Percentiles rank a stretch among this genome's conserved stretches.
Conservation (phyloP, 2,113 vertebrate species). For the Atlantisia rogersi region DNA sequence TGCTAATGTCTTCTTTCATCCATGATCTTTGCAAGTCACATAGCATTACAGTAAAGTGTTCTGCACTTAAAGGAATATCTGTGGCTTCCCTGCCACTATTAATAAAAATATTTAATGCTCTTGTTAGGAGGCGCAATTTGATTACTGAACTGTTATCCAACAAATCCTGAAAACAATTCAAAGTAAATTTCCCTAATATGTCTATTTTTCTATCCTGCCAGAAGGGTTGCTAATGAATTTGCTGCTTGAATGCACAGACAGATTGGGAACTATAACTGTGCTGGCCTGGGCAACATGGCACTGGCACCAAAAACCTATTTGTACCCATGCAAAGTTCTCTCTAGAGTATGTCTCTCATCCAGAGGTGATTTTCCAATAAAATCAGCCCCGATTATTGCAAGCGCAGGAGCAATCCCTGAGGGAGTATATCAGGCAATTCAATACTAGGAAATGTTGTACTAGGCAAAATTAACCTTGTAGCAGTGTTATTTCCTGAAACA, state of each 20-base stretch:
- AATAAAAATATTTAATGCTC: constrained; percentile 69
- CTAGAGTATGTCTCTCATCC: constrained; percentile 72
- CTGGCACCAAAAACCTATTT: constrained; percentile 75
- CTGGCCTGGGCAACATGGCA: constrained; percentile 66
- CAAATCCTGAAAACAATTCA: constrained; percentile 74
- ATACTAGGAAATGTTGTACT: constrained; percentile 71
- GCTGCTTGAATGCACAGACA: constrained; percentile 82
- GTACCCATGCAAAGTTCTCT: constrained; percentile 78
- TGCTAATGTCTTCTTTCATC: constrained; percentile 9
- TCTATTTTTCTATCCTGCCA: constrained; percentile 73
- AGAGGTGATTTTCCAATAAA: constrained; percentile 82
- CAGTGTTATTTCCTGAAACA: constrained; percentile 71
- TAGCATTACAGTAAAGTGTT: constrained; percentile 15
- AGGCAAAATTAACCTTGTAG: constrained; percentile 79
- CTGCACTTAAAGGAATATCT: constrained; percentile 47
- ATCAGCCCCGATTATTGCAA: constrained; percentile 76
- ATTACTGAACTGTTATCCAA: constrained; percentile 71
- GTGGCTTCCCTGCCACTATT: constrained; percentile 31
- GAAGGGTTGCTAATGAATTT: constrained; percentile 82
- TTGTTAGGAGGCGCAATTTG: constrained; percentile 68
- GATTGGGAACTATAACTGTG: constrained; percentile 74
- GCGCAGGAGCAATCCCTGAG: constrained; percentile 67
- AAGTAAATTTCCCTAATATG: constrained; percentile 75
- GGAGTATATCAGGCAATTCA: constrained; percentile 73
- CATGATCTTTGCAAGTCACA: not conserved